Evolutionary conservation across 2,113 vertebrate species (phyloP).

Genomic region (Festucalex cinctus): DNA sequence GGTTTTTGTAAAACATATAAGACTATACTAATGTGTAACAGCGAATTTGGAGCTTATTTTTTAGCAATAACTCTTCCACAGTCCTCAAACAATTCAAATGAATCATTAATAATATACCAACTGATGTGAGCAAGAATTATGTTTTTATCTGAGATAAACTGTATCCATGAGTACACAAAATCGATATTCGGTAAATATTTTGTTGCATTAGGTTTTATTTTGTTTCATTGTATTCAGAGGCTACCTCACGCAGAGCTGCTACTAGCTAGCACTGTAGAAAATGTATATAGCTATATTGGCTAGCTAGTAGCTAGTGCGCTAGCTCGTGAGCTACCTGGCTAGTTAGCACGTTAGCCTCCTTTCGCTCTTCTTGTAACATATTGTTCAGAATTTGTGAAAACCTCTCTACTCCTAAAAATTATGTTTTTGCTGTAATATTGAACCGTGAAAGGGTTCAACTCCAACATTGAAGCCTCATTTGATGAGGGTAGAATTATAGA

Average conservation of each 20-base stretch:
- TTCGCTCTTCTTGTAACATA: constrained; percentile 5
- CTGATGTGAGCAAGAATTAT: neutral
- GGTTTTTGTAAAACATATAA: neutral
- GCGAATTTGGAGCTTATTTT: neutral
- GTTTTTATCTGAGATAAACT: neutral
- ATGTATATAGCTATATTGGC: too few relatives aligned
- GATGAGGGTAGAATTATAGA: constrained; percentile 60
- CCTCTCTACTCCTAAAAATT: constrained; percentile 11
- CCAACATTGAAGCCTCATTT: constrained; percentile 63
- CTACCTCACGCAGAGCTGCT: neutral
- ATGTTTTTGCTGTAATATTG: constrained; percentile 24
- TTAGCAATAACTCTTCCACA: neutral
- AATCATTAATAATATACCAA: neutral
- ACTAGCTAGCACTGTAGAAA: constrained; percentile 11
- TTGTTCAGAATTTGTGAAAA: constrained; percentile 7
- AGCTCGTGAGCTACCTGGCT: too few relatives aligned
- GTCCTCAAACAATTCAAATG: neutral
- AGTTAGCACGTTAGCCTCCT: neutral
- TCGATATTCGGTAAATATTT: neutral
- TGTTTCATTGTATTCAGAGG: neutral
- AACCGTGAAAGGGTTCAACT: constrained; percentile 18
- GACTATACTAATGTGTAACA: neutral
- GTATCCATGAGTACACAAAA: neutral
- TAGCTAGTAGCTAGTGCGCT: too few relatives aligned
- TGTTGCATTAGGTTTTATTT: neutral